These are phyloP conservation scores for Chalcis sispes DNA, from an alignment of 2,888 invertebrate genomes.

Conservation along the genomic window DNA sequence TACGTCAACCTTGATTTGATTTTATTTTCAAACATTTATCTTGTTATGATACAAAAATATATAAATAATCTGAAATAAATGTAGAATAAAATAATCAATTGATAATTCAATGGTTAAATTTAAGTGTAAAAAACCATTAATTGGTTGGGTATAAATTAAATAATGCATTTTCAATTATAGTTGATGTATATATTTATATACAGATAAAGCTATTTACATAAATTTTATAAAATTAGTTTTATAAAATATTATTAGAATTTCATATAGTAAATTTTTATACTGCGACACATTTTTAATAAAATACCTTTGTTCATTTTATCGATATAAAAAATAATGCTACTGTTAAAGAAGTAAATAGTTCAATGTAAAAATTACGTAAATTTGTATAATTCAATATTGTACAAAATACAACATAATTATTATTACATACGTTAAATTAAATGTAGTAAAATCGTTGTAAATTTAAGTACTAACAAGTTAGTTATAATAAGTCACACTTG, in stretches of 20 bases:
- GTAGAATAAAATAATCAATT: neutral
- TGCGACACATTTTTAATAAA: neutral
- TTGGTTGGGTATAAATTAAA: neutral
- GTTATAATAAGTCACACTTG: constrained; percentile 5
- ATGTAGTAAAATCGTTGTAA: neutral
- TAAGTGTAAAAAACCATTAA: neutral
- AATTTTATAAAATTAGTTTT: constrained; percentile 22
- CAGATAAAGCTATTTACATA: constrained; percentile 54
- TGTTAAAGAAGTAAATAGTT: no score
- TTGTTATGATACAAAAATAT: neutral
- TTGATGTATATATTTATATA: constrained; percentile 19
- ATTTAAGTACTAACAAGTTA: neutral
- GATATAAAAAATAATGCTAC: no score
- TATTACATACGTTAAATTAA: constrained; percentile 1
- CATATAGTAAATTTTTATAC: no score
- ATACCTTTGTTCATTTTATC: constrained; percentile 13
- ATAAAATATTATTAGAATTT: constrained; percentile 13
- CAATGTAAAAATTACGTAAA: no score
- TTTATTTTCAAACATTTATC: neutral
- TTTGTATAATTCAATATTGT: no score
- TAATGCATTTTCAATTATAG: neutral
- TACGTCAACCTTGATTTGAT: constrained; percentile 8
- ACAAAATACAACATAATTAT: no score
- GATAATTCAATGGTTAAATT: neutral
- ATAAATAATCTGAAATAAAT: neutral